Evolutionary conservation across 2,888 invertebrate species (phyloP).

Genomic region (Torymus auratus): DNA sequence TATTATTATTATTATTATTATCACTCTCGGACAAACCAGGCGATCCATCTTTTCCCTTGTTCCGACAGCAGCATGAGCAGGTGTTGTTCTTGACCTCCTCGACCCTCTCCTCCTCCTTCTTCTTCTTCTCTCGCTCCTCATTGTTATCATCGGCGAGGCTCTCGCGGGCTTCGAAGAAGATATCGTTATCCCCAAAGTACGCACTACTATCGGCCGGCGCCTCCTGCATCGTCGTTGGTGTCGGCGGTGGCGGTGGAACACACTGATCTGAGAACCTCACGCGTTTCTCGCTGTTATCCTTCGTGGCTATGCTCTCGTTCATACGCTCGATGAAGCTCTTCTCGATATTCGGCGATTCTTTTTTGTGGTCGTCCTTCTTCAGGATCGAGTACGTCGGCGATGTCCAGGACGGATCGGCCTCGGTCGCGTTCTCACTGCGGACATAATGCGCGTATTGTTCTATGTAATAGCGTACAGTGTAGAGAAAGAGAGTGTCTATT

Average conservation of each 20-base stretch:
- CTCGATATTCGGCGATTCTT: background rate
- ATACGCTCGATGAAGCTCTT: conserved; percentile 27
- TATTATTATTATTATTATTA: background rate
- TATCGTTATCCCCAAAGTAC: conserved; percentile 30
- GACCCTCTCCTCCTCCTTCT: no score
- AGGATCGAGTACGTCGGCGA: conserved; percentile 21
- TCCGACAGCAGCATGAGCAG: background rate
- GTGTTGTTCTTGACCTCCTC: background rate
- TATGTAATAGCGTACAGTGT: background rate
- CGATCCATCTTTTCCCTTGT: background rate
- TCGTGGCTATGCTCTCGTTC: conserved; percentile 7
- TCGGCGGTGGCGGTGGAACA: no score
- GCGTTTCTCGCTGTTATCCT: conserved; percentile 44
- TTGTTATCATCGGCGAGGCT: conserved; percentile 25
- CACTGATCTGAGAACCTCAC: conserved; percentile 52
- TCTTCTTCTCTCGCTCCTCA: background rate
- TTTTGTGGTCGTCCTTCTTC: conserved; percentile 26
- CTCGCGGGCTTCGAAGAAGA: conserved; percentile 51
- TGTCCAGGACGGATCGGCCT: conserved; percentile 31
- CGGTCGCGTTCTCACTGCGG: conserved; percentile 39
- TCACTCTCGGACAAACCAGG: background rate
- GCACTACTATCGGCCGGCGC: conserved; percentile 16
- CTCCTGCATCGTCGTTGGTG: background rate
- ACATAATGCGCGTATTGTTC: conserved; percentile 12
- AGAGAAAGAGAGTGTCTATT: background rate